phyloP scores from a whole-genome alignment of 2,888 invertebrate genomes.

The Silvanus unidentatus region DNA sequence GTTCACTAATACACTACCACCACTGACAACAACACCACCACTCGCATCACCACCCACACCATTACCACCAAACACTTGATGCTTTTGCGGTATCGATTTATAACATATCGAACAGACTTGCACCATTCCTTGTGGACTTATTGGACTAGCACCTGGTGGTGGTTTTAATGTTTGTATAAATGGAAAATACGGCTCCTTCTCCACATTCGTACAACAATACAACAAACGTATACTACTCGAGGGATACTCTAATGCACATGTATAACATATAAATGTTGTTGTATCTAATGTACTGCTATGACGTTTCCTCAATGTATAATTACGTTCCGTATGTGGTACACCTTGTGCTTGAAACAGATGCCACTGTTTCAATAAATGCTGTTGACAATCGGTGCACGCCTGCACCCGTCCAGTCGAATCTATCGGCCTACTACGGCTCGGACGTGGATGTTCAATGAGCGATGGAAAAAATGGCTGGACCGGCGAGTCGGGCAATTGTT shows the following conservation, averaged over 20 bases:
- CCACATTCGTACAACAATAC: slow-evolving; percentile 78
- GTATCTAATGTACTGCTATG: slow-evolving; percentile 60
- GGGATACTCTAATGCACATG: slow-evolving; percentile 76
- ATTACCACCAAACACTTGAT: slow-evolving; percentile 59
- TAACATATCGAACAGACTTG: slow-evolving; percentile 84
- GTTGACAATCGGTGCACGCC: slow-evolving; percentile 79
- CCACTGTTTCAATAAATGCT: slow-evolving; percentile 85
- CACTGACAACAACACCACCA: slow-evolving; percentile 6
- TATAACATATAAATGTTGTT: slow-evolving; percentile 81
- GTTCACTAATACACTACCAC: slow-evolving; percentile 26
- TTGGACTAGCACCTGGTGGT: slow-evolving; percentile 79
- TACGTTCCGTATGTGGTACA: slow-evolving; percentile 69
- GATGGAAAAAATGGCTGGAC: slow-evolving; percentile 66
- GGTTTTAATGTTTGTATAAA: slow-evolving; percentile 77
- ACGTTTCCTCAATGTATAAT: slow-evolving; percentile 74
- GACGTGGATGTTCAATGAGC: slow-evolving; percentile 74
- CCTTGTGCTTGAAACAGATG: slow-evolving; percentile 56
- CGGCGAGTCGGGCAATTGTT: slow-evolving; percentile 47
- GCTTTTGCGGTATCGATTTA: slow-evolving; percentile 72
- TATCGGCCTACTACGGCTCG: slow-evolving; percentile 79
- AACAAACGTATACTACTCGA: slow-evolving; percentile 74
- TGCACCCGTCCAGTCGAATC: slow-evolving; percentile 70
- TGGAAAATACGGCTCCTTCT: slow-evolving; percentile 85
- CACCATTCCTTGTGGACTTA: slow-evolving; percentile 86
- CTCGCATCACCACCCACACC: slow-evolving; percentile 12